A percentile compares a stretch with the other conserved stretches of the same genome.
Conservation (phyloP, 2,888 invertebrate species). For the Muscina levida region DNA sequence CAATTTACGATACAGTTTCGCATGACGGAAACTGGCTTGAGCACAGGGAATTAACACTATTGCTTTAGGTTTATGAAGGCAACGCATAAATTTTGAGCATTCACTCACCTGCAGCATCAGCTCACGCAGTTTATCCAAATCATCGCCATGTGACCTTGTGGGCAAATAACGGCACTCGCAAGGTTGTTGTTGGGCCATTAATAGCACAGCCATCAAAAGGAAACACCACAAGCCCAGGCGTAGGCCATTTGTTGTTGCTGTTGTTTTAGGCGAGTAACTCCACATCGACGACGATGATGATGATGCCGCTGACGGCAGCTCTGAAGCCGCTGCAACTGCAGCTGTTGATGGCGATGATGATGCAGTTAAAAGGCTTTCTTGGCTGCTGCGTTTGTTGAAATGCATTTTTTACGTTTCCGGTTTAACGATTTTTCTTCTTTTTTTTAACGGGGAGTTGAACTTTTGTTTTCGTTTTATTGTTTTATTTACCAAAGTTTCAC, state of each 20-base stretch:
- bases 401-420: conserved; percentile 67
- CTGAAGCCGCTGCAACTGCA: conserved; percentile 14
- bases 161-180: conserved; percentile 81
- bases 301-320: conserved; percentile 15
- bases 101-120: conserved; percentile 81
- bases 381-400: conserved; percentile 60
- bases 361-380: conserved; percentile 57
- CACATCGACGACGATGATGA: not conserved
- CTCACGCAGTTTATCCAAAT: conserved; percentile 82
- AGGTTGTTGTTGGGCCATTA: conserved; percentile 73
- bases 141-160: conserved; percentile 81
- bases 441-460: conserved; percentile 38
- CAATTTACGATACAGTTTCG: not conserved
- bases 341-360: conserved; percentile 19
- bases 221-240: conserved; percentile 70
- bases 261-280: conserved; percentile 55
- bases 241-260: conserved; percentile 59
- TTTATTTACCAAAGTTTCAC: conserved; percentile 54
- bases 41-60: not conserved
- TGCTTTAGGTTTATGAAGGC: not conserved
- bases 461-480: conserved; percentile 32
- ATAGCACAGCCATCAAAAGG: conserved; percentile 71
- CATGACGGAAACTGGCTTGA: no score
- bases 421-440: conserved; percentile 61
- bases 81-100: not conserved